A percentile compares a stretch with the other conserved stretches of the same genome.
Conservation (phyloP, 2,797 vertebrate genomes). For the Coregonus suidteri region DNA sequence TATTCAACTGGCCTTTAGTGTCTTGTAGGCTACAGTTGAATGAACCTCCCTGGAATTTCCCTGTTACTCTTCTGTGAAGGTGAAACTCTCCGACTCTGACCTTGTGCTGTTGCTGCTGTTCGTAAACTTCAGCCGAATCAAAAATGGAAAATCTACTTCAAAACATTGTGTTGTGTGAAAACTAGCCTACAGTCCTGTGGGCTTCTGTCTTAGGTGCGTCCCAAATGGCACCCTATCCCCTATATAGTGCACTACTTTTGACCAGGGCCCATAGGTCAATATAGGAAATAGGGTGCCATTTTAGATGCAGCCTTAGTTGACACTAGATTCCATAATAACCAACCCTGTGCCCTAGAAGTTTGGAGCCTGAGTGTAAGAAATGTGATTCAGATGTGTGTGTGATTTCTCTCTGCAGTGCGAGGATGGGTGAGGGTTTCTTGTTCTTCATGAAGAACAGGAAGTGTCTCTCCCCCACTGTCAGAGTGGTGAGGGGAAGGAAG, state of each 20-base stretch:
- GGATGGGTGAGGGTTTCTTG: neutral
- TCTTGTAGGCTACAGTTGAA: neutral
- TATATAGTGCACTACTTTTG: neutral
- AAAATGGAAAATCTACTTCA: conserved; percentile 1
- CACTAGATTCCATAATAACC: neutral
- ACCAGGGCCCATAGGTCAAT: neutral
- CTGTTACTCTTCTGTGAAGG: neutral
- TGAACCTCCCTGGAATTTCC: neutral
- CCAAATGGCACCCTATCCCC: neutral
- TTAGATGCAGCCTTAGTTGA: neutral
- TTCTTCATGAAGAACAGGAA: neutral
- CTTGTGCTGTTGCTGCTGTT: neutral
- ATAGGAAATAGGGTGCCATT: neutral
- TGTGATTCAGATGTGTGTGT: neutral
- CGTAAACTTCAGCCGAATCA: neutral
- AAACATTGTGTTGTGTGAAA: neutral
- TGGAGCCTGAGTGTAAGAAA: neutral
- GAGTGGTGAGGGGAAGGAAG: neutral
- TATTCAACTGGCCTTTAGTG: neutral
- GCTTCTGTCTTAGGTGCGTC: neutral
- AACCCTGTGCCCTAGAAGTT: neutral
- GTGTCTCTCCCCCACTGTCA: neutral
- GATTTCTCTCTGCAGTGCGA: conserved; percentile 12
- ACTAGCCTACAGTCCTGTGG: neutral
- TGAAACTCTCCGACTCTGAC: conserved; percentile 1